Evolutionary conservation across 1,140 invertebrate species (phyloP), one percentile per base, ranked within the genome.

Genomic region (Leptopilina boulardi): DNA sequence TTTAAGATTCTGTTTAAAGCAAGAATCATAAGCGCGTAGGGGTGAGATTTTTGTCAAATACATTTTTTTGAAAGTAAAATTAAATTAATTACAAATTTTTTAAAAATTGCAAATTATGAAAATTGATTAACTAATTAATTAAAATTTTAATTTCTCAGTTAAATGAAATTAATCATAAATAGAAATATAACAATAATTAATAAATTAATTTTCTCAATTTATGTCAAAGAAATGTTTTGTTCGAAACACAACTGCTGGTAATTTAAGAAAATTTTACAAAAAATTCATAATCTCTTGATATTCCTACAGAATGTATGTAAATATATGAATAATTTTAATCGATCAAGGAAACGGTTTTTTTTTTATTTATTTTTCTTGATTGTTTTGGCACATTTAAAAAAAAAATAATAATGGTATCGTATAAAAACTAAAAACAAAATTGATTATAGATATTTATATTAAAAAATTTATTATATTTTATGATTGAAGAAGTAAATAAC

Each of bases 251-350:
- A 75, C 56, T 59, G 82, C 80, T 70, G 3, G 19, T 59, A 71
- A 71, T 42, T 77, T 73, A 47, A 26, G n/a, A 66, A 72, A 66
- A 79, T 83, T 77, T 78, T 74, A 75, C 75, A 82, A 78, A 41
- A 85, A 2, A 9, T 70, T 84, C 80, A 81, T 84, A 80, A 87
- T 80, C 81, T 86, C 79, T 86, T 86, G 78, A 83, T 71, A 71
- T 38, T 19, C 79, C 59, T 77, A 71, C 77, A 6, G 6, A 34
- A 34, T 34, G 6, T 34, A 3, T 6, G 6, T 34, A 66, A 47
- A n/a, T 71, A 9, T 78, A 47, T 38, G 54, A 71, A 73, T 42
- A 71, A 59, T 73, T 82, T 1, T 10, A 13, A 80, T 72, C 70
- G 42, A 74, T 66, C 54, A 74, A 13, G 41, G 70, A 11, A 70